Evolutionary conservation across 2,113 vertebrate species (phyloP), one percentile per base, ranked within the genome.

Genomic region (Zapus hudsonius): DNA sequence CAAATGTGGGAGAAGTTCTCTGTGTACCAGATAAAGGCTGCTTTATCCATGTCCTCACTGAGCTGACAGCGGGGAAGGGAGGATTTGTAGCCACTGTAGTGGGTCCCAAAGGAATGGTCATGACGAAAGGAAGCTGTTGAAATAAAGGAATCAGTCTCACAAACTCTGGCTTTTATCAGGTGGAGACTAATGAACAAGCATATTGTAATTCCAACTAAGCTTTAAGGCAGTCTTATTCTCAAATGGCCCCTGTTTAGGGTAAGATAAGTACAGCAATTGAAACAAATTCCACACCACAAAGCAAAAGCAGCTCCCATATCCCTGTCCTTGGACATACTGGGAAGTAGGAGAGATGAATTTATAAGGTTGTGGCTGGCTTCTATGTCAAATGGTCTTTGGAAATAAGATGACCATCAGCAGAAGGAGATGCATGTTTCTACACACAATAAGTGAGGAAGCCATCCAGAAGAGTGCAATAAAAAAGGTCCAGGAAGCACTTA

Each of bases 1-100:
- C 25, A 88, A 87, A 93, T 92, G 83, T 85, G 83, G 91, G 91
- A 89, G 91, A 85, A 66, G 74, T 72, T 82, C 84, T 90, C 74
- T 92, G 83, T 69, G 67, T 80, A 75, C 74, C 83, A 90, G 85
- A 85, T 83, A 83, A 93, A 93, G 61, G 59, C 47, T 83, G 64
- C 31, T 93, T 96, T 93, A 82, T 90, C 75, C 52, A 44, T 82
- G 87, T 91, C 90, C 70, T 93, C 73, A 55, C 10, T 88, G 88
- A 76, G 31, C 73, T 92, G 90, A 84, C 93, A 92, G 90, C 38
- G 67, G 88, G 90, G 27, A 36, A 90, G 33, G 70, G 47, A 82
- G 89, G 91, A 90, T 93, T 85, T 92, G 86, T 88, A 82, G 38
- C 42, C 36, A 52, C 76, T 86, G 17, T 17, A 10, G 31, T 44